phyloP scores from a whole-genome alignment of 64 coral and sea anemone genomes.

The Actinia equina region DNA sequence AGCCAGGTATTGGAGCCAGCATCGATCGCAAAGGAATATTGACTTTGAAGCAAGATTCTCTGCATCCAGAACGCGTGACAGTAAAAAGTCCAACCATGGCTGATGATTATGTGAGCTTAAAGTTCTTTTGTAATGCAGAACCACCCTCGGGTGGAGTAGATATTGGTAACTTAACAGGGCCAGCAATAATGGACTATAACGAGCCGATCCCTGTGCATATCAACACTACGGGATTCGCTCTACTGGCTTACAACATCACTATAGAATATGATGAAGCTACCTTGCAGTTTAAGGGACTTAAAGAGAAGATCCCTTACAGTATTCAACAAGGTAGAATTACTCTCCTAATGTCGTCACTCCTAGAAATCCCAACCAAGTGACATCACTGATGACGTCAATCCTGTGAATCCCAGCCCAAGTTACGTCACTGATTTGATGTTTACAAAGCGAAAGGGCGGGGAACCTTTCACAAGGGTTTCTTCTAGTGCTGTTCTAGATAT shows the following conservation, averaged over 20 bases:
- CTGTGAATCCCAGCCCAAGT: neutral
- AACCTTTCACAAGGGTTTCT: neutral
- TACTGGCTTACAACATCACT: constrained; percentile 51
- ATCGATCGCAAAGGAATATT: constrained; percentile 40
- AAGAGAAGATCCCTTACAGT: constrained; percentile 9
- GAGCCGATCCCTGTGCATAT: constrained; percentile 25
- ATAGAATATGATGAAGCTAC: neutral
- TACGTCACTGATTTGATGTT: constrained; percentile 2
- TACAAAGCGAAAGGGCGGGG: neutral
- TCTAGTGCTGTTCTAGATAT: neutral
- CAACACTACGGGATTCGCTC: constrained; percentile 6
- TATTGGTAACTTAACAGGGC: constrained; percentile 45
- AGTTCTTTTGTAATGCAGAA: constrained; percentile 51
- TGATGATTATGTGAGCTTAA: neutral
- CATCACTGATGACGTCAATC: neutral
- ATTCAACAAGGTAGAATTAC: constrained; percentile 23
- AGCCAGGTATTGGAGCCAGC: neutral
- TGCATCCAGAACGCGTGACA: constrained; percentile 30
- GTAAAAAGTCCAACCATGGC: neutral
- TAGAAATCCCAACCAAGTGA: neutral
- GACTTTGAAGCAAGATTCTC: constrained; percentile 38
- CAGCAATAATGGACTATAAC: constrained; percentile 39
- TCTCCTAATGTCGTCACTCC: constrained; percentile 24
- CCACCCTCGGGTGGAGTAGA: constrained; percentile 44
- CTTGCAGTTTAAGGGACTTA: constrained; percentile 26